A percentile compares a stretch with the other conserved stretches of the same genome.
Conservation (phyloP, 2,113 vertebrate species). For the Polyodon spathula region DNA sequence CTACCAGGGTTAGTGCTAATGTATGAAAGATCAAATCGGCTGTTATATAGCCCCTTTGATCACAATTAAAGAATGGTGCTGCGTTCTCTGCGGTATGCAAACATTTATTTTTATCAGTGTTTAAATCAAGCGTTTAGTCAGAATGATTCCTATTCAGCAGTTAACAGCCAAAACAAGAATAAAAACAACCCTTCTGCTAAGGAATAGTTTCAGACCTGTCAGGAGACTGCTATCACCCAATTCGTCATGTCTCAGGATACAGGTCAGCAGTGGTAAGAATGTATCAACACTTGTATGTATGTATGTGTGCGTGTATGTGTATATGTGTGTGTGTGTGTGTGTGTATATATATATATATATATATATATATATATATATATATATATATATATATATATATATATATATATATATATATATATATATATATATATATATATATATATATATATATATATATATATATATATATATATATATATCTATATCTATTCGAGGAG, state of each 20-base stretch:
- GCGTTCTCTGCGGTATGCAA: conserved; percentile 39
- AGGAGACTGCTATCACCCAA: conserved; percentile 12
- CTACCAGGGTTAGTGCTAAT: conserved; percentile 24
- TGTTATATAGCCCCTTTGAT: conserved; percentile 38
- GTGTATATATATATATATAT: too few relatives aligned
- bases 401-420: too few relatives aligned
- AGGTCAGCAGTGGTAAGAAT: conserved; percentile 15
- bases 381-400: too few relatives aligned
- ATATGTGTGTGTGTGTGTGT: too few relatives aligned
- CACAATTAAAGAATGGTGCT: conserved; percentile 38
- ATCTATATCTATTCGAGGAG: too few relatives aligned
- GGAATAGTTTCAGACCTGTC: conserved; percentile 12
- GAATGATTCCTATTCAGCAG: conserved; percentile 39
- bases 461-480: too few relatives aligned
- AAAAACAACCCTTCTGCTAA: conserved; percentile 13
- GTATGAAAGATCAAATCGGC: conserved; percentile 22
- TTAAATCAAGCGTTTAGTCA: conserved; percentile 46
- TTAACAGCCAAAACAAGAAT: conserved; percentile 40
- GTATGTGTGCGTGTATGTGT: too few relatives aligned
- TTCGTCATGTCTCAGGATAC: conserved; percentile 19
- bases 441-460: too few relatives aligned
- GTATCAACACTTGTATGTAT: conserved; percentile 11
- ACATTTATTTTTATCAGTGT: conserved; percentile 45
- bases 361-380: too few relatives aligned
- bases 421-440: too few relatives aligned